A percentile compares a stretch with the other conserved stretches of the same genome.
Evolutionary conservation across 1,140 invertebrate species (phyloP).

Genomic region (Zeugodacus cucurbitae): DNA sequence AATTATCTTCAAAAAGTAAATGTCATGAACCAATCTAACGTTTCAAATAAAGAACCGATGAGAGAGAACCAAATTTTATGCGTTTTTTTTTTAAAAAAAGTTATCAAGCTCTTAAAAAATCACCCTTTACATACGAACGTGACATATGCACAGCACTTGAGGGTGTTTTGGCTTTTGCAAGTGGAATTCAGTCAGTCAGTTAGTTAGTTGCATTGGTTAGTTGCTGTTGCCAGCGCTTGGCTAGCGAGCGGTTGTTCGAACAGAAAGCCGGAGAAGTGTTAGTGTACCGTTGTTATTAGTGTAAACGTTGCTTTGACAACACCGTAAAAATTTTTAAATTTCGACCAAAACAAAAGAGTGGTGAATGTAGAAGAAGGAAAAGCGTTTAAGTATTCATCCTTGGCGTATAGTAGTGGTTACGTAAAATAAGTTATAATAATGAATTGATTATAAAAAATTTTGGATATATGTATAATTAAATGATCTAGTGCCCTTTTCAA

Average conservation of each 20-base stretch:
- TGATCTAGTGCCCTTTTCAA: not conserved
- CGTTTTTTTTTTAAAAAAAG: too few relatives aligned
- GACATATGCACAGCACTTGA: not conserved
- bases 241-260: not conserved
- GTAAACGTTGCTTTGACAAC: conserved; percentile 12
- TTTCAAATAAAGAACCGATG: too few relatives aligned
- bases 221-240: not conserved
- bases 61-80: too few relatives aligned
- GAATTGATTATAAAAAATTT: too few relatives aligned
- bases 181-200: conserved; percentile 21
- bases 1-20: too few relatives aligned
- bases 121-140: too few relatives aligned
- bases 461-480: too few relatives aligned
- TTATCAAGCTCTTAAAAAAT: too few relatives aligned
- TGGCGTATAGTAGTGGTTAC: not conserved
- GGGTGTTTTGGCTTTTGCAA: conserved; percentile 22
- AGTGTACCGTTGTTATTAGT: not conserved
- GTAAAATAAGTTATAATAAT: not conserved
- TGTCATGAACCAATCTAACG: too few relatives aligned
- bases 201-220: not conserved
- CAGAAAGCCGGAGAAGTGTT: not conserved
- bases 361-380: not conserved
- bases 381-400: not conserved
- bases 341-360: not conserved
- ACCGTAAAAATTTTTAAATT: not conserved